phyloP scores from a whole-genome alignment of 2,888 invertebrate species.

The Drosophila lutescens region DNA sequence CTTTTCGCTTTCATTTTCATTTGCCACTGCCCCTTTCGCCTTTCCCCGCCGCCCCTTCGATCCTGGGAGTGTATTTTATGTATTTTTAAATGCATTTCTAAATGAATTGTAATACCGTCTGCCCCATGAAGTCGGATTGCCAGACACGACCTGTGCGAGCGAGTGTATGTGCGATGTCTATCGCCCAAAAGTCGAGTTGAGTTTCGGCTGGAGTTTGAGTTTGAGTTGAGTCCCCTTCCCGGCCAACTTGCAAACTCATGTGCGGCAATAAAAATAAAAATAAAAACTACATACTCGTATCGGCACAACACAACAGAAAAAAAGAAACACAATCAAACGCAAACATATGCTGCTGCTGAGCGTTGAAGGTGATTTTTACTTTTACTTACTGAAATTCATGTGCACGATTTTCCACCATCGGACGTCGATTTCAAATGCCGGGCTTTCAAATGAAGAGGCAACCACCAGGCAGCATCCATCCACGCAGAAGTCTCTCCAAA shows the following conservation, averaged over 20 bases:
- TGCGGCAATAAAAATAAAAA: conserved; percentile 70
- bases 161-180: conserved; percentile 61
- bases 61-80: conserved; percentile 31
- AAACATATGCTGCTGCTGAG: conserved; percentile 64
- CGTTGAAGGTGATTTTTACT: conserved; percentile 73
- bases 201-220: conserved; percentile 13
- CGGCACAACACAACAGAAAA: conserved; percentile 17
- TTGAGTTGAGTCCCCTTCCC: conserved; percentile 16
- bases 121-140: conserved; percentile 37
- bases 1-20: conserved; percentile 68
- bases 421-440: conserved; percentile 73
- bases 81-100: conserved; percentile 77
- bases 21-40: conserved; percentile 8
- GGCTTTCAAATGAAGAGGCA: conserved; percentile 78
- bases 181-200: conserved; percentile 52
- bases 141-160: conserved; percentile 65
- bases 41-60: conserved; percentile 3
- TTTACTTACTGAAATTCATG: conserved; percentile 73
- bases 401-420: conserved; percentile 75
- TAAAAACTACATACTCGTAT: conserved; percentile 15
- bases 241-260: conserved; percentile 73
- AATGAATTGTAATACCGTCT: conserved; percentile 77
- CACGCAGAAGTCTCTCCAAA: conserved; percentile 39
- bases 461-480: conserved; percentile 32
- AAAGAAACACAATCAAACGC: conserved; percentile 69